Evolutionary conservation across 1,140 invertebrate genomes (phyloP).

Genomic region (Solenopsis fugax): DNA sequence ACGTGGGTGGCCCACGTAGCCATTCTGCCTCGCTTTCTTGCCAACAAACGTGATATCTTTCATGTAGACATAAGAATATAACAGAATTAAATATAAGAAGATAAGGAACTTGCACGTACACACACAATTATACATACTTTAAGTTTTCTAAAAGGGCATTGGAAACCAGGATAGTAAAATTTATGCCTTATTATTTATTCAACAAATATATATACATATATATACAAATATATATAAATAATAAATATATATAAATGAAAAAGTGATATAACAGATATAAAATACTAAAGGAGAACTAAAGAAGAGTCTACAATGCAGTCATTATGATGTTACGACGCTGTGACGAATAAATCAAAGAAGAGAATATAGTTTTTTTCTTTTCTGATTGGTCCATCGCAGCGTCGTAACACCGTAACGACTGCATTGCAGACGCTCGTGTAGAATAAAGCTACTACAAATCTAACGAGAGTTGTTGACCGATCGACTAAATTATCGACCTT

Average conservation of each 20-base stretch:
- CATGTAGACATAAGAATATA: slow-evolving; percentile 12
- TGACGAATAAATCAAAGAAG: too few relatives aligned
- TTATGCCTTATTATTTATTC: neutral
- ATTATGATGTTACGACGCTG: too few relatives aligned
- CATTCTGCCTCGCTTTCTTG: neutral
- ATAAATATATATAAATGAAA: neutral
- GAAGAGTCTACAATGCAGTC: too few relatives aligned
- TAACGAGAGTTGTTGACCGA: too few relatives aligned
- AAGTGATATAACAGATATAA: neutral
- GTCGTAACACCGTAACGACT: too few relatives aligned
- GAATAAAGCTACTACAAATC: too few relatives aligned
- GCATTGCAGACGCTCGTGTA: too few relatives aligned
- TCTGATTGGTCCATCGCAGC: too few relatives aligned
- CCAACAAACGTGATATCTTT: slow-evolving; percentile 15
- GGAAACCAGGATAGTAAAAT: neutral
- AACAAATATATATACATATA: neutral
- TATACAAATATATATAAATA: neutral
- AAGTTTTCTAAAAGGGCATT: neutral
- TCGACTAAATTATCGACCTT: too few relatives aligned
- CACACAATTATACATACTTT: neutral
- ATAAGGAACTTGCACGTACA: neutral
- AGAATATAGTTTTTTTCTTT: too few relatives aligned
- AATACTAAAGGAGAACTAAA: too few relatives aligned
- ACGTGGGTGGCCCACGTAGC: neutral
- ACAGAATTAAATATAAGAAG: neutral